Conservation (phyloP, 2,888 invertebrate genomes). For the Galerucella nymphaeae region DNA sequence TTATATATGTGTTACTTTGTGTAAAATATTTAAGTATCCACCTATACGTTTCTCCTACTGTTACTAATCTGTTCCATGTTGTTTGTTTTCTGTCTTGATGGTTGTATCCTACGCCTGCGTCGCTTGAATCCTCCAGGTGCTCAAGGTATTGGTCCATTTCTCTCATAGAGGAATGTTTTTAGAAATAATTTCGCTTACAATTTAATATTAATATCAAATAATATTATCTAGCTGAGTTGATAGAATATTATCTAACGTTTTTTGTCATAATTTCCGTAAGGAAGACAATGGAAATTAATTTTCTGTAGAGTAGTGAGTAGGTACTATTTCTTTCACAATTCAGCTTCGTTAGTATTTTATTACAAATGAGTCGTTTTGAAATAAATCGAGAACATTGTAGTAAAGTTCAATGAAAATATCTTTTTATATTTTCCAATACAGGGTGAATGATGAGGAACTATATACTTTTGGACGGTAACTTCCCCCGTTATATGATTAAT, state of each 20-base stretch:
- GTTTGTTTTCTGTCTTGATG: slow-evolving; percentile 65
- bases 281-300: not conserved
- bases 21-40: slow-evolving; percentile 24
- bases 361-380: not conserved
- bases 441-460: no score
- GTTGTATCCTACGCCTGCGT: slow-evolving; percentile 60
- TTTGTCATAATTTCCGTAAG: no score
- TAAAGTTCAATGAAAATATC: no score
- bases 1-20: slow-evolving; percentile 40
- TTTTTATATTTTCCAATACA: no score
- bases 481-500: no score
- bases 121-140: slow-evolving; percentile 67
- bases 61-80: slow-evolving; percentile 65
- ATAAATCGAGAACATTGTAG: not conserved
- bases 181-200: slow-evolving; percentile 19
- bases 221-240: slow-evolving; percentile 13
- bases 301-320: slow-evolving; percentile 25
- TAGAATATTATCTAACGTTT: slow-evolving; percentile 19
- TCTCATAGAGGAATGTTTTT: slow-evolving; percentile 34
- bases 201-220: slow-evolving; percentile 8
- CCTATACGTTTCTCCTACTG: slow-evolving; percentile 41
- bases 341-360: not conserved
- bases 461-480: no score
- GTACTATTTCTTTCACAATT: slow-evolving; percentile 16
- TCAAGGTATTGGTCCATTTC: slow-evolving; percentile 65